Base-by-base conservation (phyloP, 2,797 vertebrate species). In the Arnoldichthys spilopterus region DNA sequence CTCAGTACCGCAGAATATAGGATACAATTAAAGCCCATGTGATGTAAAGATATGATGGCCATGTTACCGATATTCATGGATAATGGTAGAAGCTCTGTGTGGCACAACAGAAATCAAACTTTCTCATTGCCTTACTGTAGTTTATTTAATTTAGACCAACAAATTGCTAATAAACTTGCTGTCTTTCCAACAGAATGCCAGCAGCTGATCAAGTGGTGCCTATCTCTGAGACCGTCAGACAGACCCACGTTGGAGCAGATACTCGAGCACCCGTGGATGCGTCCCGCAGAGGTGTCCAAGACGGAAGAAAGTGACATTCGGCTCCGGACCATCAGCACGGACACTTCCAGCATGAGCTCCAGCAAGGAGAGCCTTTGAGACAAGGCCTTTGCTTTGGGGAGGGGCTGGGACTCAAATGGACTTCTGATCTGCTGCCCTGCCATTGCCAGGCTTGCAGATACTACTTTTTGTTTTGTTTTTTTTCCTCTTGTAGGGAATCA, bases 201-300 rank as follows among this genome's bases (percentile, higher is more conserved):
- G 89, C 96, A 98, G 86, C 91, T 99, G 87, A 97, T 99, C 81
- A 96, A 96, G 90, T 98, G 96, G 96, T 99, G 97, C 90, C 94
- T 99, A 91, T 95, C 96, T 68, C 87, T 97, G 92, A 93, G 97
- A 90, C 97, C 97, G 66, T 98, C 97, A 0, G 97, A 98, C 90
- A 92, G 97, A 88, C 97, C 97, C 77, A 95, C 95, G 18, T 93
- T 99, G 84, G 97, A 99, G 91, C 97, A 99, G 91, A 97, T 99
- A 24, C 94, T 96, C 28, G 95, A 97, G 80, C 97, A 99, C 86
- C 94, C 94, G 12, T 99, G 97, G 97, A 96, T 99, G 95, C 92
- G 95, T 76, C 92, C 93, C 76, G 83, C 92, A 0, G 95, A 96
- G 74, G 91, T 90, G 1, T 92, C 90, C 15, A 88, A 94, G 81